Conservation (phyloP, 2,797 vertebrate species). For the Sebastes iracundus region DNA sequence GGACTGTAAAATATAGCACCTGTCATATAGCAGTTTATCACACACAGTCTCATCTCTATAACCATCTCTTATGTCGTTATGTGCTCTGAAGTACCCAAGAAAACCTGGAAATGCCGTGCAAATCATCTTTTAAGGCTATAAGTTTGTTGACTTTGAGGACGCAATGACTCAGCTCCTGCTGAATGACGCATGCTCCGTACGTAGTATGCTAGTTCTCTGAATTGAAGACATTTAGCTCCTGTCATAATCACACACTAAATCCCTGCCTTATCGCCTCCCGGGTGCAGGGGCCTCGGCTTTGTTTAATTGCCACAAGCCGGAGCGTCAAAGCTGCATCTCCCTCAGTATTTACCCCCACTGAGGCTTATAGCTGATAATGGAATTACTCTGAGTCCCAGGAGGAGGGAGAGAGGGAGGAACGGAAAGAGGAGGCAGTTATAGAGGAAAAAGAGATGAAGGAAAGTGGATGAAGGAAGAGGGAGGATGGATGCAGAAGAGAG, state of each 20-base stretch:
- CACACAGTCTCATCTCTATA: neutral
- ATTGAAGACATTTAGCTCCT: conserved; percentile 71
- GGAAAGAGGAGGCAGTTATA: conserved; percentile 33
- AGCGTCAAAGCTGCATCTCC: conserved; percentile 73
- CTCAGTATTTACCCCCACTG: conserved; percentile 76
- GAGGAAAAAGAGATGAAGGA: conserved; percentile 35
- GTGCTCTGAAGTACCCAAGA: conserved; percentile 14
- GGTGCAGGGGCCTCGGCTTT: conserved; percentile 72
- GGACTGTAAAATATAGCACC: conserved; percentile 3
- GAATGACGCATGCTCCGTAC: conserved; percentile 64
- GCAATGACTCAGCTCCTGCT: conserved; percentile 65
- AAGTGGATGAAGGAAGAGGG: conserved; percentile 31
- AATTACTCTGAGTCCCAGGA: conserved; percentile 76
- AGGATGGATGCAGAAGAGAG: conserved; percentile 31
- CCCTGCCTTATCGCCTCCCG: conserved; percentile 68
- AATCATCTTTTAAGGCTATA: conserved; percentile 9
- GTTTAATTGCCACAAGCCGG: conserved; percentile 78
- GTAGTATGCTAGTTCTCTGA: conserved; percentile 57
- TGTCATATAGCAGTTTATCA: conserved; percentile 20
- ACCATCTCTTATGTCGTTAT: neutral
- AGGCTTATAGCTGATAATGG: conserved; percentile 80
- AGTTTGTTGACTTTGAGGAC: conserved; percentile 41
- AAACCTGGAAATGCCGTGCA: conserved; percentile 19
- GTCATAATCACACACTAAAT: conserved; percentile 74
- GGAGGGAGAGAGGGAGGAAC: conserved; percentile 44